Evolutionary conservation across 2,888 invertebrate genomes (phyloP).

Genomic region (Ophion costatus): DNA sequence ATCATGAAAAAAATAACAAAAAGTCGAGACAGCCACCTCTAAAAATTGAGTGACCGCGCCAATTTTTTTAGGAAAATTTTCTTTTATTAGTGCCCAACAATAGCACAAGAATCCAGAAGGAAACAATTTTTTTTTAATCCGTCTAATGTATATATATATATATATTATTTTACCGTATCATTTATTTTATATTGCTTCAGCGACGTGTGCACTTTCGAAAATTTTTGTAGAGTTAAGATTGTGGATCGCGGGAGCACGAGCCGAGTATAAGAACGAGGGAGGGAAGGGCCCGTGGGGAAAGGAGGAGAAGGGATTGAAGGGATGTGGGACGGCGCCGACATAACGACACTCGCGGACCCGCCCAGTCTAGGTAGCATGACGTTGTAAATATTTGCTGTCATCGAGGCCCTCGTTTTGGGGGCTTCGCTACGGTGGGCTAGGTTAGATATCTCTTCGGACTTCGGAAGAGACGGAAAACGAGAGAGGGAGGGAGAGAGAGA

Average conservation of each 20-base stretch:
- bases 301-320: slow-evolving; percentile 25
- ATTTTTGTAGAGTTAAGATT: slow-evolving; percentile 32
- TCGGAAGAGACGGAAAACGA: slow-evolving; percentile 20
- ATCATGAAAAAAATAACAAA: too few species aligned
- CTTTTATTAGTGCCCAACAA: too few species aligned
- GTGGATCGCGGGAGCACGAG: slow-evolving; percentile 24
- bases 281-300: neutral
- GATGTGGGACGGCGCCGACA: slow-evolving; percentile 69
- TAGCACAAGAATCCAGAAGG: too few species aligned
- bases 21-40: too few species aligned
- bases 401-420: slow-evolving; percentile 70
- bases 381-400: slow-evolving; percentile 82
- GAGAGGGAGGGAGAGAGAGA: slow-evolving; percentile 13
- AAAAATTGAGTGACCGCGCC: too few species aligned
- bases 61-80: too few species aligned
- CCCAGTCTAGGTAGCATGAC: slow-evolving; percentile 78
- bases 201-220: neutral
- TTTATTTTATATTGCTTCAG: too few species aligned
- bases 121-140: too few species aligned
- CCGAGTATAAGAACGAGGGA: slow-evolving; percentile 1
- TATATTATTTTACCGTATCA: too few species aligned
- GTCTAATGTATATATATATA: too few species aligned
- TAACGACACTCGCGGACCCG: slow-evolving; percentile 71
- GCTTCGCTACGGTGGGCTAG: slow-evolving; percentile 36
- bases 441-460: slow-evolving; percentile 19